Evolutionary conservation across 2,797 vertebrate species (phyloP), one percentile per base, ranked within the genome.

Genomic region (Anabas testudineus): DNA sequence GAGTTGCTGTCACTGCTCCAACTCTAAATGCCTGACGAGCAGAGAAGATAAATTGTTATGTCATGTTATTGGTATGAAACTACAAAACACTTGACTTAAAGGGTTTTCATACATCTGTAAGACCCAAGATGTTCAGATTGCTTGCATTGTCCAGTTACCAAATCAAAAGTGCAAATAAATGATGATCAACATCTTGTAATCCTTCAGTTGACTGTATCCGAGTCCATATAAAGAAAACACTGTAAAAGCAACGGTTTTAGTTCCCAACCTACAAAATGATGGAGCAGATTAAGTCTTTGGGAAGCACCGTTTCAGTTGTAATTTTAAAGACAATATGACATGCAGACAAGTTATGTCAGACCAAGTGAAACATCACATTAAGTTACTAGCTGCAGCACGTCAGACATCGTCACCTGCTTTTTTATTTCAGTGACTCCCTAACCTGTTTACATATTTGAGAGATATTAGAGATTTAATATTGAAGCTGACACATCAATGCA

Each of bases 381-480:
- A 76, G 9, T 3, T 21, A 6, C 18, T 19, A n/a, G 26, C 60
- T 59, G 55, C 52, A 52, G 22, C 63, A 46, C 32, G 49, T 62
- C 18, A 61, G 2, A 52, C 12, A 1, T n/a, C 34, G 41, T 41
- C 62, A 41, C 13, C 15, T 52, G 42, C 26, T 24, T 26, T 51
- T 41, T 59, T 63, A 32, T 32, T 32, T 53, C 36, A 59, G 6
- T 4, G 28, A 21, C 21, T 71, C 73, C 43, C 45, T n/a, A 70
- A 59, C 21, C 43, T 5, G 10, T 41, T 60, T 49, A 21, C 57
- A 76, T 49, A 58, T 62, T 65, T 75, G 52, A 64, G 6, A 41
- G 15, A 41, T 67, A 56, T 64, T 55, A 70, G 51, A 58, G 39
- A 64, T 71, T 67, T 66, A 68, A 36, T 30, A 59, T 63, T 19